Evolutionary conservation across 1,140 invertebrate genomes (phyloP).

Genomic region (Drosophila pandora): DNA sequence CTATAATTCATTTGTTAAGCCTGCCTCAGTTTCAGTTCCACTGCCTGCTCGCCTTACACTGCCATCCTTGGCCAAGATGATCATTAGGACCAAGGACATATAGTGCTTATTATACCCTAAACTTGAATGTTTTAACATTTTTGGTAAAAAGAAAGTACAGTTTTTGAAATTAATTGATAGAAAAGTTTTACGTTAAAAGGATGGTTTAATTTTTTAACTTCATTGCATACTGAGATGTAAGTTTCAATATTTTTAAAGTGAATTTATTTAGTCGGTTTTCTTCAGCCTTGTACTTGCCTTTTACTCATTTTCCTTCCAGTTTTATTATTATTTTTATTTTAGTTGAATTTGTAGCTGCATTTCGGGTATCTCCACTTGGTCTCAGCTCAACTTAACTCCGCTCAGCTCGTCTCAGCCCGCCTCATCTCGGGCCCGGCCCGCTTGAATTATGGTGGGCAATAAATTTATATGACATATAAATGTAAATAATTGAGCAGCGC

Average conservation of each 20-base stretch:
- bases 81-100: conserved; percentile 41
- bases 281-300: background rate
- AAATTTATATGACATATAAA: conserved; percentile 83
- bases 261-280: background rate
- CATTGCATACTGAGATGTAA: background rate
- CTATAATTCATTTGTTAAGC: conserved; percentile 79
- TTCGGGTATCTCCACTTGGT: conserved; percentile 62
- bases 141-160: too few relatives aligned
- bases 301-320: conserved; percentile 26
- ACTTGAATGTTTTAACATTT: background rate
- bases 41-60: conserved; percentile 5
- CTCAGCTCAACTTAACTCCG: conserved; percentile 18
- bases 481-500: conserved; percentile 78
- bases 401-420: conserved; percentile 23
- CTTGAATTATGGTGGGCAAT: conserved; percentile 72
- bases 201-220: too few relatives aligned
- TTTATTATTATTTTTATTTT: conserved; percentile 58
- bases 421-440: conserved; percentile 12
- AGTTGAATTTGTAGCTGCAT: conserved; percentile 73
- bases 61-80: conserved; percentile 39
- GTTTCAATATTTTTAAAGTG: background rate
- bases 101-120: conserved; percentile 23
- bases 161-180: too few relatives aligned
- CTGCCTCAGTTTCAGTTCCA: conserved; percentile 27
- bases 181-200: too few relatives aligned